Percentiles rank a stretch among this genome's conserved stretches.
Conservation (phyloP, 2,113 vertebrate genomes). For the Myrmecobius fasciatus region DNA sequence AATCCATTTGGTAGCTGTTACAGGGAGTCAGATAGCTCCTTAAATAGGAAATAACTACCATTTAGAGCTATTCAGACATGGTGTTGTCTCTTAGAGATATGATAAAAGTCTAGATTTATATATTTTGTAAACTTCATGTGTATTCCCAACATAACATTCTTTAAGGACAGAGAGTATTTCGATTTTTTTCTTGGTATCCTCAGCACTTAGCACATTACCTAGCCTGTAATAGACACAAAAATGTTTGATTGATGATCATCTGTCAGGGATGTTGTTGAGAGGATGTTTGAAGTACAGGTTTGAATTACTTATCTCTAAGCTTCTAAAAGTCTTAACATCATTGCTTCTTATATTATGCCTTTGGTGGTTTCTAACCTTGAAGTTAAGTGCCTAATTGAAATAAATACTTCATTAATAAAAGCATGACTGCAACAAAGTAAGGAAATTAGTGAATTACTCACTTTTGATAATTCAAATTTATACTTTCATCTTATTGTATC, state of each 20-base stretch:
- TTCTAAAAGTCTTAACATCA: neutral
- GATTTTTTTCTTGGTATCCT: neutral
- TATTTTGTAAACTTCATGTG: neutral
- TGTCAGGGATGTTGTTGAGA: neutral
- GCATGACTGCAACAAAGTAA: neutral
- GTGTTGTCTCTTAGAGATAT: neutral
- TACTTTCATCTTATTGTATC: neutral
- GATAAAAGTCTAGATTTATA: neutral
- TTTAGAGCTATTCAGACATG: neutral
- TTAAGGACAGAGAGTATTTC: neutral
- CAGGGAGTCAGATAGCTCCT: neutral
- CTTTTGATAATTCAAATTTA: neutral
- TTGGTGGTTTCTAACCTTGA: neutral
- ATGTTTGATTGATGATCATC: neutral
- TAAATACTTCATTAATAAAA: neutral
- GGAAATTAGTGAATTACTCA: neutral
- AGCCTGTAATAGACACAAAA: neutral
- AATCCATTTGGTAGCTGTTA: neutral
- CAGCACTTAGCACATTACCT: neutral
- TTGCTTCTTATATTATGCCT: neutral
- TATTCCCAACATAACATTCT: neutral
- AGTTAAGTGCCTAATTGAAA: neutral
- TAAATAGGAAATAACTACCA: neutral
- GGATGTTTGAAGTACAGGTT: neutral
- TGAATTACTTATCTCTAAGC: neutral